phyloP scores from a whole-genome alignment of 2,797 vertebrate species.

The Martes flavigula region DNA sequence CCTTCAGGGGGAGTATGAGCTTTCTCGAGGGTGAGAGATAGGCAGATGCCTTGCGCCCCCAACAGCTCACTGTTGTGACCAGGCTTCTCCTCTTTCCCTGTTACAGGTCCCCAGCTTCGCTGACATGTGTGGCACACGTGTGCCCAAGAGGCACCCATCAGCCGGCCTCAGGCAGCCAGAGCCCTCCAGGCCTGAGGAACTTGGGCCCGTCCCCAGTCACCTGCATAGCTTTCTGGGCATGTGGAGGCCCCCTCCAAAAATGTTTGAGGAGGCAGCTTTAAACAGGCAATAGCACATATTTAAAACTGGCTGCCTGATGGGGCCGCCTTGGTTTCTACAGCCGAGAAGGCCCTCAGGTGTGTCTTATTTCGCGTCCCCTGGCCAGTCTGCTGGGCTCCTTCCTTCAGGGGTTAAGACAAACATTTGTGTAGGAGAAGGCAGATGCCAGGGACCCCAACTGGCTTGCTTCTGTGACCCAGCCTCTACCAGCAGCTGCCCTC shows the following conservation, averaged over 20 bases:
- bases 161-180: not conserved
- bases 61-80: not conserved
- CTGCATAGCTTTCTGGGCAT: not conserved
- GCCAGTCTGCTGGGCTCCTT: not conserved
- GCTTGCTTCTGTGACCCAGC: not conserved
- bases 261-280: not conserved
- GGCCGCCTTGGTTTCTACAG: not conserved
- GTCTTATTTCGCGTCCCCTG: not conserved
- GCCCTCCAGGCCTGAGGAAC: not conserved
- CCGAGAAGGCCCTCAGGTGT: not conserved
- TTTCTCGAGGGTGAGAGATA: not conserved
- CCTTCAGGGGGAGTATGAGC: not conserved
- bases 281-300: not conserved
- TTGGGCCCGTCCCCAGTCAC: not conserved
- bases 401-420: not conserved
- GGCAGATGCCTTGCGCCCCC: not conserved
- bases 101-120: not conserved
- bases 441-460: not conserved
- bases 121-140: accelerated
- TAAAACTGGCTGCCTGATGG: not conserved
- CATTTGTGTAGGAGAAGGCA: not conserved
- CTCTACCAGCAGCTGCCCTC: not conserved
- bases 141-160: not conserved
- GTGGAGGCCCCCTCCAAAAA: no score
- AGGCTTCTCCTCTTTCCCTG: not conserved